Base-by-base conservation (phyloP, 2,888 invertebrate genomes). In the Muscina levida region DNA sequence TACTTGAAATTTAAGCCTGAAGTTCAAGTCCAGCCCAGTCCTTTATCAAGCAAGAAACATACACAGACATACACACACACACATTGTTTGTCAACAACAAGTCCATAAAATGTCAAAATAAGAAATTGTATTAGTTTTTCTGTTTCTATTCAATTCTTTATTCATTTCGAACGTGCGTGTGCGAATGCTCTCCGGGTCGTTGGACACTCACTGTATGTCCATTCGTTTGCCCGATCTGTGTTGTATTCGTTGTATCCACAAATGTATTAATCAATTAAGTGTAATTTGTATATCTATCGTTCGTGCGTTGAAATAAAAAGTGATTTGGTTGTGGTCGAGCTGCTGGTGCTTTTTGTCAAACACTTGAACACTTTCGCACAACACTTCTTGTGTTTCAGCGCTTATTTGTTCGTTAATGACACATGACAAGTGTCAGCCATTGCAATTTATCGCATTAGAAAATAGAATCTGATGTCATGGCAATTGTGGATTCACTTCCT, bases 341-440 rank as follows among this genome's bases (percentile, higher is more conserved):
- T 62, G 31, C 31, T 17, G 48, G n/a, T 66, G 11, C 13, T 13
- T 67, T 46, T 24, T 4, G 22, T 22, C 22, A 19, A 62, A 51
- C 51, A 48, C 17, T 5, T 15, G n/a, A 22, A 46, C 46, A 66
- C 31, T 51, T 67, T 67, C 31, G 37, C 67, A 67, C n/a, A 46
- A 31, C 51, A 67, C 67, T 67, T 31, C 5, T 67, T 62, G 11
- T 19, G 22, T 11, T 62, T 62, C 62, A 31, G 17, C 39, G 11
- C 8, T 31, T 5, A 31, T 31, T 31, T 31, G 31, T 31, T 31
- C 17, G 31, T 31, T 48, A 67, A 48, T 67, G 67, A 67, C 67
- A 67, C 48, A 31, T 67, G 67, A 67, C 67, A 67, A 67, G 67
- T 67, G 67, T 67, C 67, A 67, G 31, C 67, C 26, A 67, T 13